These are phyloP conservation scores for Drymodes brunneopygia DNA, from an alignment of 2,113 vertebrate species.

Conservation along the genomic window DNA sequence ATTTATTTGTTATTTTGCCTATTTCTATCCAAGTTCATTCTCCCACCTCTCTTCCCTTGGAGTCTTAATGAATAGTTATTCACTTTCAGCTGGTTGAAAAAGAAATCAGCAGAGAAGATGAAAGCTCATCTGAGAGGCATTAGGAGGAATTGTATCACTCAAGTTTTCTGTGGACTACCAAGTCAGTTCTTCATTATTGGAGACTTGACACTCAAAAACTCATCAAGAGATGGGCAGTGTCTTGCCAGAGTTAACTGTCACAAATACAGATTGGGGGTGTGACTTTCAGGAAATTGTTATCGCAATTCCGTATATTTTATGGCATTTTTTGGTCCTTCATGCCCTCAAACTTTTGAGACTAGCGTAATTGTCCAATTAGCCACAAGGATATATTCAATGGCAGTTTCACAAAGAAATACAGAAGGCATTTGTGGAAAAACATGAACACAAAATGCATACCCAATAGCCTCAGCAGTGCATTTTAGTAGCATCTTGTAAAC, in stretches of 20 bases:
- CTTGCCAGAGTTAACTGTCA: neutral
- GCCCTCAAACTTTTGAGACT: neutral
- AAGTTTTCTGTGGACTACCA: neutral
- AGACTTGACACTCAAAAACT: neutral
- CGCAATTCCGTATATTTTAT: neutral
- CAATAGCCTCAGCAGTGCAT: neutral
- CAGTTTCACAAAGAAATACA: neutral
- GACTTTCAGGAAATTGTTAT: neutral
- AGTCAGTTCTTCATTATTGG: neutral
- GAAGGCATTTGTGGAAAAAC: neutral
- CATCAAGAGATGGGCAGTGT: neutral
- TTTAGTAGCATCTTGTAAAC: neutral
- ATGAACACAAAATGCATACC: neutral
- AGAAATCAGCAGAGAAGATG: neutral
- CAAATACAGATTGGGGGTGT: neutral
- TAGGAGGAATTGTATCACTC: neutral
- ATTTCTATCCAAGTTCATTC: constrained; percentile 9
- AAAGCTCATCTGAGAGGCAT: constrained; percentile 8
- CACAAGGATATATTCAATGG: neutral
- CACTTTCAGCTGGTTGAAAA: constrained; percentile 25
- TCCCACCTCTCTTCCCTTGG: neutral
- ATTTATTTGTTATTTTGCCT: constrained; percentile 40
- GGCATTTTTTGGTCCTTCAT: neutral
- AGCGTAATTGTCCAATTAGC: neutral
- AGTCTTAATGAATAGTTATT: constrained; percentile 45